Evolutionary conservation across 1,140 invertebrate species (phyloP).

Genomic region (Caerostris extrusa): DNA sequence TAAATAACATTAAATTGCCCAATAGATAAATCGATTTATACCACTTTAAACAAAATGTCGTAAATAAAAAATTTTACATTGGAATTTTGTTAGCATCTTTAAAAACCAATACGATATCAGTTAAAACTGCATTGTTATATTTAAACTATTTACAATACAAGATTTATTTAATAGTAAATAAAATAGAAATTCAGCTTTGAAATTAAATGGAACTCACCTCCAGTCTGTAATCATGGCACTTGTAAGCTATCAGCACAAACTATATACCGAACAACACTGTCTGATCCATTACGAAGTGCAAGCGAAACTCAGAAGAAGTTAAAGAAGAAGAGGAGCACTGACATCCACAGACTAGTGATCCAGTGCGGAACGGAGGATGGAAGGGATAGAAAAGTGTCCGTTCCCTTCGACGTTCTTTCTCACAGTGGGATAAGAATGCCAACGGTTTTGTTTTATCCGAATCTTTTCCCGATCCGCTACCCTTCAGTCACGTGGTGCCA

Average conservation of each 20-base stretch:
- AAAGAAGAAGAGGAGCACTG: background rate
- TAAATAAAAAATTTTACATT: too few species aligned
- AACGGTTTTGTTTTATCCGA: slow-evolving; percentile 73
- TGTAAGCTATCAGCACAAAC: background rate
- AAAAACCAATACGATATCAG: too few species aligned
- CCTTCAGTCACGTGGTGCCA: slow-evolving; percentile 59
- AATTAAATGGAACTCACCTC: slow-evolving; percentile 28
- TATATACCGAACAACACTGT: background rate
- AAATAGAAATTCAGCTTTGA: too few species aligned
- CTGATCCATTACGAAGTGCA: too few species aligned
- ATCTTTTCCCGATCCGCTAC: slow-evolving; percentile 34
- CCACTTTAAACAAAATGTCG: too few species aligned
- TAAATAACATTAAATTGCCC: too few species aligned
- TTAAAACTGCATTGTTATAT: too few species aligned
- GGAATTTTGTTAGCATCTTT: too few species aligned
- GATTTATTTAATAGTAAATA: too few species aligned
- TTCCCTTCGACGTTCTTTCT: background rate
- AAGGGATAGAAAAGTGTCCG: background rate
- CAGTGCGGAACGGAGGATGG: slow-evolving; percentile 54
- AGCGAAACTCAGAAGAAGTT: too few species aligned
- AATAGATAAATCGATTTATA: too few species aligned
- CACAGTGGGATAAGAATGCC: slow-evolving; percentile 42
- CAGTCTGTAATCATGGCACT: slow-evolving; percentile 66
- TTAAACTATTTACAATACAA: too few species aligned
- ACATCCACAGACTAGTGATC: slow-evolving; percentile 44